Evolutionary conservation across 2,113 vertebrate genomes (phyloP).

Genomic region (Tapirus terrestris): DNA sequence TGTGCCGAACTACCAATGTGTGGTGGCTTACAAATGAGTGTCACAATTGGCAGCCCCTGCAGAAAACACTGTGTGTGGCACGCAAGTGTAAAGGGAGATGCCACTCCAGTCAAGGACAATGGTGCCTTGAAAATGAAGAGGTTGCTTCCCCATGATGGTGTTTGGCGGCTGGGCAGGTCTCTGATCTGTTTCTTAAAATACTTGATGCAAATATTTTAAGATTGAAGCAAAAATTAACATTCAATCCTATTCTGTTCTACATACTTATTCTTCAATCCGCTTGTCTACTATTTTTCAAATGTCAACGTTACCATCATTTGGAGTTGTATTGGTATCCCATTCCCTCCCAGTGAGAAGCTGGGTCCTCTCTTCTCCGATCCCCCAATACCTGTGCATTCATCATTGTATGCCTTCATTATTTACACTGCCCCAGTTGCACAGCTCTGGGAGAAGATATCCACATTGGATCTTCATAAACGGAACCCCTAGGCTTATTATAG

Average conservation of each 20-base stretch:
- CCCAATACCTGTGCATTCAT: accelerated
- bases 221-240: background rate
- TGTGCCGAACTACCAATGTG: slow-evolving; percentile 6
- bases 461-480: background rate
- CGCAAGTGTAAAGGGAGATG: background rate
- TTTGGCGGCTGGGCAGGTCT: background rate
- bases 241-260: background rate
- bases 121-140: background rate
- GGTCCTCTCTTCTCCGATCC: background rate
- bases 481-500: background rate
- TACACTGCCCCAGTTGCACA: accelerated
- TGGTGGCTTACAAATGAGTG: slow-evolving; percentile 43
- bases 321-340: background rate
- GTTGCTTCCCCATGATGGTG: background rate
- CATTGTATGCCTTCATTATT: accelerated
- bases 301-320: background rate
- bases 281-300: background rate
- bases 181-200: background rate
- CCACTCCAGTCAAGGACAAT: background rate
- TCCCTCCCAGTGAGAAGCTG: background rate
- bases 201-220: background rate
- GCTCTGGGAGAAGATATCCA: background rate
- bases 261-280: background rate
- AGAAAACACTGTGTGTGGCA: background rate
- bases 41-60: background rate